Evolutionary conservation across 2,113 vertebrate species (phyloP).

Genomic region (Epinephelus fuscoguttatus): DNA sequence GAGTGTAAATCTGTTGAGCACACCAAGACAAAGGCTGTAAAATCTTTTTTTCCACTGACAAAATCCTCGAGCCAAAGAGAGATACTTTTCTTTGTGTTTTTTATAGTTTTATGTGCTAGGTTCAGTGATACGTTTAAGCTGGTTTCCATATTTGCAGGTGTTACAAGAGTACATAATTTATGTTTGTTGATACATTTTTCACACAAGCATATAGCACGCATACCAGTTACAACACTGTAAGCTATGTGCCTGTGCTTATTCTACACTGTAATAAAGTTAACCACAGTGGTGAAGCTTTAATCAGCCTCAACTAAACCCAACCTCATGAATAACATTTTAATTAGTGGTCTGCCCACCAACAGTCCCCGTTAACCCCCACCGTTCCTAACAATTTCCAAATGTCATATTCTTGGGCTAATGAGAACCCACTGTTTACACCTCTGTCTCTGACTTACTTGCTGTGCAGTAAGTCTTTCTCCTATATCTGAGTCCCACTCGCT

Average conservation of each 20-base stretch:
- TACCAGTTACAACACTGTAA: slow-evolving; percentile 16
- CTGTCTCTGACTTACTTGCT: slow-evolving; percentile 21
- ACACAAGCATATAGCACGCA: slow-evolving; percentile 2
- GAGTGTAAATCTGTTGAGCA: neutral
- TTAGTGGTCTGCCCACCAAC: slow-evolving; percentile 61
- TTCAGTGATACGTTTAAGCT: neutral
- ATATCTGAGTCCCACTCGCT: slow-evolving; percentile 4
- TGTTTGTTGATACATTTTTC: neutral
- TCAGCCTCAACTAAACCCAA: slow-evolving; percentile 49
- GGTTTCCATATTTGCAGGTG: neutral
- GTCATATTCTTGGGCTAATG: slow-evolving; percentile 38
- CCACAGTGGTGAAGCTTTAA: slow-evolving; percentile 54
- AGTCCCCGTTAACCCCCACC: slow-evolving; percentile 47
- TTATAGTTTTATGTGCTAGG: neutral
- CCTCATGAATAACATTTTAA: slow-evolving; percentile 66
- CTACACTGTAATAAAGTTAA: slow-evolving; percentile 39
- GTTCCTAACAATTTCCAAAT: slow-evolving; percentile 43
- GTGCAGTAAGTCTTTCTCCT: slow-evolving; percentile 5
- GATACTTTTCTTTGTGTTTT: neutral
- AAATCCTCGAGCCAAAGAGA: neutral
- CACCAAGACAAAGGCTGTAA: neutral
- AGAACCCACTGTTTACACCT: slow-evolving; percentile 32
- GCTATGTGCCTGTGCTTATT: slow-evolving; percentile 7
- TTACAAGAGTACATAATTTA: neutral
- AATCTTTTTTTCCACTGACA: neutral